Evolutionary conservation across 1,140 invertebrate genomes (phyloP).

Genomic region (Daktulosphaira vitifoliae): DNA sequence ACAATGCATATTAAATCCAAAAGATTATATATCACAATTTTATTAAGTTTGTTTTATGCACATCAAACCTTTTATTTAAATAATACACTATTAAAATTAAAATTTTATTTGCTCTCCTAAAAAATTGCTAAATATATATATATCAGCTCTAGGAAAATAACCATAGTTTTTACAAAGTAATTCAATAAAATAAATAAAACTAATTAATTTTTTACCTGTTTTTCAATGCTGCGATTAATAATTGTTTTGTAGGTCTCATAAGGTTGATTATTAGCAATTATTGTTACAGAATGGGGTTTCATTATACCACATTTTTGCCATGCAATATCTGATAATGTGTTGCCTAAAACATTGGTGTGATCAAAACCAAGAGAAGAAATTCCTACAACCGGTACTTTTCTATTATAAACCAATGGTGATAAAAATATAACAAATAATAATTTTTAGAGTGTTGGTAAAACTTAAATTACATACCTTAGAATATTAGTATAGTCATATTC

Average conservation of each 20-base stretch:
- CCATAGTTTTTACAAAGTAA: no score
- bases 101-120: no score
- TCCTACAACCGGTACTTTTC: slow-evolving; percentile 71
- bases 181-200: neutral
- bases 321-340: slow-evolving; percentile 79
- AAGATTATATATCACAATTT: no score
- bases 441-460: no score
- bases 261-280: slow-evolving; percentile 60
- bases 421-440: slow-evolving; percentile 19
- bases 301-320: slow-evolving; percentile 95
- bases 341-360: slow-evolving; percentile 74
- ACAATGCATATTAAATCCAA: no score
- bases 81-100: no score
- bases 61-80: no score
- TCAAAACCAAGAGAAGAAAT: slow-evolving; percentile 89
- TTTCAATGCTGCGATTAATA: slow-evolving; percentile 55
- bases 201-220: slow-evolving; percentile 47
- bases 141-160: no score
- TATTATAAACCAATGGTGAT: slow-evolving; percentile 39
- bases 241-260: slow-evolving; percentile 61
- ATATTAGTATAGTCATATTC: slow-evolving; percentile 91
- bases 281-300: slow-evolving; percentile 64
- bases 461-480: slow-evolving; percentile 52
- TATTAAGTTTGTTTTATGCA: no score
- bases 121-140: no score